Evolutionary conservation across 2,888 invertebrate species (phyloP).

Genomic region (Leucozona laternaria): DNA sequence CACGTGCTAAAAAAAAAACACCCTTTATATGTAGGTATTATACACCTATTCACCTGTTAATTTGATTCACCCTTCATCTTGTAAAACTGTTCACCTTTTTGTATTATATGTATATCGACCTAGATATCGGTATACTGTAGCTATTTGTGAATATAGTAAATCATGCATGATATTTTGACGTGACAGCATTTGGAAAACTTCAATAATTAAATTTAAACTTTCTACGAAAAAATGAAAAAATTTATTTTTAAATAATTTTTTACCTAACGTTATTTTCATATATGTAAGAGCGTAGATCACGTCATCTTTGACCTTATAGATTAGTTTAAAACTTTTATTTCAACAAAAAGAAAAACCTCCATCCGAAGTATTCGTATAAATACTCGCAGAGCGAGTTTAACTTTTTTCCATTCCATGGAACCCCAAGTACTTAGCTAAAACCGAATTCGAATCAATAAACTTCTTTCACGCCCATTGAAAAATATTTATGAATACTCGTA

Average conservation of each 20-base stretch:
- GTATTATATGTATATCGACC: no score
- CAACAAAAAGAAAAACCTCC: not conserved
- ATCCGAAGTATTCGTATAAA: not conserved
- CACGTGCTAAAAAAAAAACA: no score
- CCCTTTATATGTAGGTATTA: no score
- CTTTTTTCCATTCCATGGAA: conserved; percentile 12
- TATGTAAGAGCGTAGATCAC: not conserved
- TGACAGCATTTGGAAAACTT: conserved; percentile 10
- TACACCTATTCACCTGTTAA: no score
- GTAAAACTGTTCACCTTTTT: no score
- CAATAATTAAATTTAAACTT: conserved; percentile 8
- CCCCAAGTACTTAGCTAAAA: conserved; percentile 8
- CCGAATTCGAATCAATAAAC: conserved; percentile 8
- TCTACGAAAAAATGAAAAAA: not conserved
- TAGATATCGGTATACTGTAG: no score
- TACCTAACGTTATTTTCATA: not conserved
- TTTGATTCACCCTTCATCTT: no score
- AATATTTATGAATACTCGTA: not conserved
- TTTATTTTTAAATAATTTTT: conserved; percentile 5
- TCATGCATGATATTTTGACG: conserved; percentile 18
- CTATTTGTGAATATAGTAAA: no score
- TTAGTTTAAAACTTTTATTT: conserved; percentile 22
- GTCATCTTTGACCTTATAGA: conserved; percentile 32
- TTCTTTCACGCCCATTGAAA: not conserved
- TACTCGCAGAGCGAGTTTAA: not conserved